A percentile compares a stretch with the other conserved stretches of the same genome.
Evolutionary conservation across 2,888 invertebrate genomes (phyloP).

Genomic region (Branchellion lobata): DNA sequence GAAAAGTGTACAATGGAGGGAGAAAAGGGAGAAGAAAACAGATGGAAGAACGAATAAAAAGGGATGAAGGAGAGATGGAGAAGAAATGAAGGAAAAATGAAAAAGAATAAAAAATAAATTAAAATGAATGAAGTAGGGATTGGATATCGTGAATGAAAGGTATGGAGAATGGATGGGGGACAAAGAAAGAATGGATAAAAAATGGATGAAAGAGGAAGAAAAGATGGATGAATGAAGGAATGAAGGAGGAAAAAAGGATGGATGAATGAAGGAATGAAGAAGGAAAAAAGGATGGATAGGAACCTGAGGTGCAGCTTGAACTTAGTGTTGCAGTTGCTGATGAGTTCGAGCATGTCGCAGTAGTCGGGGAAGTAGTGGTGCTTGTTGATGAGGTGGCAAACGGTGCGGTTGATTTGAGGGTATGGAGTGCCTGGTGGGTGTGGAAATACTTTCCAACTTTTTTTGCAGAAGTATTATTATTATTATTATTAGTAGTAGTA

Average conservation of each 20-base stretch:
- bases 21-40: too few relatives aligned
- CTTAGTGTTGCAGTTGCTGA: slow-evolving; percentile 58
- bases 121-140: too few relatives aligned
- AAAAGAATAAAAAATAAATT: too few relatives aligned
- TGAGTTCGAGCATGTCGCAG: slow-evolving; percentile 61
- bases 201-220: neutral
- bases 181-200: too few relatives aligned
- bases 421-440: slow-evolving; percentile 66
- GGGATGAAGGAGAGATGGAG: too few relatives aligned
- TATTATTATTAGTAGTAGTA: too few relatives aligned
- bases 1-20: too few relatives aligned
- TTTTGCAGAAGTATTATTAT: neutral
- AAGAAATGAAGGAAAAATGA: too few relatives aligned
- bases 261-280: neutral
- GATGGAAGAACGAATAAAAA: too few relatives aligned
- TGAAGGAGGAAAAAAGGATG: too few relatives aligned
- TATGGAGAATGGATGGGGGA: too few relatives aligned
- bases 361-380: slow-evolving; percentile 64
- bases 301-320: slow-evolving; percentile 57
- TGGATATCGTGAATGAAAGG: too few relatives aligned
- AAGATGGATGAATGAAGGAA: neutral
- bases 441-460: neutral
- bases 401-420: slow-evolving; percentile 63
- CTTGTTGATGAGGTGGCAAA: slow-evolving; percentile 63
- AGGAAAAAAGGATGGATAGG: neutral